These are phyloP conservation scores for Acleris holmiana DNA, from an alignment of 2,888 invertebrate species.

Conservation along the genomic window DNA sequence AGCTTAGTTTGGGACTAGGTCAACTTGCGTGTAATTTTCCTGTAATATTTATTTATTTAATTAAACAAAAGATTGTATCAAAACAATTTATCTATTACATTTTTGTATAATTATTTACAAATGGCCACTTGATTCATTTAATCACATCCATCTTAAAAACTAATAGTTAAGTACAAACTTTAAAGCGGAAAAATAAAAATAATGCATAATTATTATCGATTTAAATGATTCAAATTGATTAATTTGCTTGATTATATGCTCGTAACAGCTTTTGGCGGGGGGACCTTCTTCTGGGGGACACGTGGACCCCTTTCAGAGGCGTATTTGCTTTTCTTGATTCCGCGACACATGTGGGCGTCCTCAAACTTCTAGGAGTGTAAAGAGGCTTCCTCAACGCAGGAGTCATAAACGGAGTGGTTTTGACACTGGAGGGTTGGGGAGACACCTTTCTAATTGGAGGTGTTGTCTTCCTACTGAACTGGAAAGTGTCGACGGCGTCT, in stretches of 20 bases:
- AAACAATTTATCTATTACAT: constrained; percentile 44
- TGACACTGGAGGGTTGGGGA: constrained; percentile 54
- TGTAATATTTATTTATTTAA: no score
- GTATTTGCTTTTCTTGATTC: constrained; percentile 82
- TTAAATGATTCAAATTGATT: constrained; percentile 28
- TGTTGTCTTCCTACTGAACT: constrained; percentile 60
- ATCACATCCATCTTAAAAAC: constrained; percentile 43
- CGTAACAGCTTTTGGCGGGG: constrained; percentile 66
- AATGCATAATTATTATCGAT: constrained; percentile 37
- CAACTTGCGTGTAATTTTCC: no score
- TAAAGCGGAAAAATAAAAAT: constrained; percentile 7
- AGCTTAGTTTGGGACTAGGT: no score
- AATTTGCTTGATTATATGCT: constrained; percentile 45
- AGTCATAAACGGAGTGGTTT: constrained; percentile 62
- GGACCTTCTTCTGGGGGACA: constrained; percentile 73
- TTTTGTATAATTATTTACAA: constrained; percentile 59
- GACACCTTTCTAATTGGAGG: constrained; percentile 66
- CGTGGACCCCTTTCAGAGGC: constrained; percentile 82
- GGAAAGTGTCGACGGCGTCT: constrained; percentile 58
- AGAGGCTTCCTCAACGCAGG: constrained; percentile 86
- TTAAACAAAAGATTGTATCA: constrained; percentile 14
- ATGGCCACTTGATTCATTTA: constrained; percentile 63
- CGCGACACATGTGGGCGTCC: constrained; percentile 69
- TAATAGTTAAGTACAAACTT: constrained; percentile 33
- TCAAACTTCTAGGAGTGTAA: constrained; percentile 81